Evolutionary conservation across 1,140 invertebrate species (phyloP), one percentile per base, ranked within the genome.

Genomic region (Cydia pomonella): DNA sequence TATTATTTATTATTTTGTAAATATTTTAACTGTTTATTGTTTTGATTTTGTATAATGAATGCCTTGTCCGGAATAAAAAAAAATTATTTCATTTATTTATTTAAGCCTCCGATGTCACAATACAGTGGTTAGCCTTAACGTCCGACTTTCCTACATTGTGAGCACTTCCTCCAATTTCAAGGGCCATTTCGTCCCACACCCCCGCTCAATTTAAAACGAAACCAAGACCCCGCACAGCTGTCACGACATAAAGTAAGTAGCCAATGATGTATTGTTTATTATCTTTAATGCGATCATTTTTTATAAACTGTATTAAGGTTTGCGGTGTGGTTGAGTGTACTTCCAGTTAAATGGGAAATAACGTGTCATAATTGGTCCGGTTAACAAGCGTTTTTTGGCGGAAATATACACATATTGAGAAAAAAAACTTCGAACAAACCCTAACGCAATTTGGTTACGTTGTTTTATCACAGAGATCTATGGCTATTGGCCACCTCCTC

Each of bases 121-220:
- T 53, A 18, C n/a, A 53, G 1, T 18, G n/a, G 50, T 53, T 18
- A 18, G 1, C 50, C 4, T 53, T 44, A 0, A 16, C 50, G 50
- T 18, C n/a, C 50, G 0, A 53, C n/a, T 53, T 18, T 16, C 50
- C 50, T 9, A 53, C 50, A 53, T 7, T 18, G 50, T 18, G 50
- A 72, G 47, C 69, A 10, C 21, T 25, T 21, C 25, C 25, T 16
- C 47, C 72, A 73, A 73, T 73, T 73, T 73, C 72, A 73, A 73
- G 72, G 72, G 44, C 47, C 72, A 73, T 73, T 73, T 73, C 13
- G n/a, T 10, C 72, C 16, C 25, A 73, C 47, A 73, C 72, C 47
- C 25, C 9, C n/a, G 33, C 3, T n/a, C 13, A 21, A 16, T 71
- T 38, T 18, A 44, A 44, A 44, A 72, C 21, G 47, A 47, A 72